Evolutionary conservation across 2,888 invertebrate genomes (phyloP), one percentile per base, ranked within the genome.

Genomic region (Polydrusus tereticollis): DNA sequence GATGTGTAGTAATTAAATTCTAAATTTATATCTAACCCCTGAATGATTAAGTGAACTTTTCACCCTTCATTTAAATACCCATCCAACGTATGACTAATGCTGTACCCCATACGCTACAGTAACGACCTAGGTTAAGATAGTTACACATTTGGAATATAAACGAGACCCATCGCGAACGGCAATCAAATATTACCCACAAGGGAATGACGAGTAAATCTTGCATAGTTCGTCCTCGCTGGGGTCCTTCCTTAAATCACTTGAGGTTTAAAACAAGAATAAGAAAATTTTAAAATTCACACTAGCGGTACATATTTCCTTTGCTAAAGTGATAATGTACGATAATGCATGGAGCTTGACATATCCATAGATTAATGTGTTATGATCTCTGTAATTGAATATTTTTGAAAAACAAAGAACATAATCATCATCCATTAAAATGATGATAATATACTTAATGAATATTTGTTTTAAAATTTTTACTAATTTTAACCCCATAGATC

Each of bases 161-260:
- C 69, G 69, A 69, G 65, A 8, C 65, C 68, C 69, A 66, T 69
- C 62, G 69, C 65, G 72, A 41, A 72, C 65, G 74, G 72, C 74
- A 74, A 74, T 74, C 74, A 72, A 72, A 72, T 74, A 72, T 72
- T 72, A 69, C 68, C 50, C 74, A 55, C 72, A 14, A 55, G 74
- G 58, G 74, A 67, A 43, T 47, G 38, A 36, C 14, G 38, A 59
- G 65, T 43, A 18, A 59, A 26, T 59, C 59, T 52, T 52, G 52
- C 21, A 50, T 50, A 50, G 50, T 50, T n/a, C 20, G 23, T n/a
- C 29, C 18, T 16, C 20, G 20, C 8, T 10, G 47, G 47, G 45
- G 26, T 23, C 29, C 23, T 20, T 21, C 47, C n/a, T 29, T 62
- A 62, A 62, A 62, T 62, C 62, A 62, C 45, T 29, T n/a, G 29